Base-by-base conservation (phyloP, 2,113 vertebrate genomes). In the Rafetus swinhoei region DNA sequence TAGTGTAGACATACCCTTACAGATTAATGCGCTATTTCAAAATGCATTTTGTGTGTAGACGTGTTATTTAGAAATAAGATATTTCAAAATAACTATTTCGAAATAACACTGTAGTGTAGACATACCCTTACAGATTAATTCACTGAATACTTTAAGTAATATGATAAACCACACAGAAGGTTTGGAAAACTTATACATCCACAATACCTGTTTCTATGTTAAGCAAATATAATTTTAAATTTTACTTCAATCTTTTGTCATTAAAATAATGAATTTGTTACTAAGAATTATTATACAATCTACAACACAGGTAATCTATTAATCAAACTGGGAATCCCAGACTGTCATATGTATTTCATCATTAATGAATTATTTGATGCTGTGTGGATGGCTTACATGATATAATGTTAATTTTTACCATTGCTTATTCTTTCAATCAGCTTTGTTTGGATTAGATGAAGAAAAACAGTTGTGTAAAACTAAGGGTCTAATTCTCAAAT, bases 391-490 rank as follows among this genome's bases (percentile, higher is more conserved):
- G 32, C 16, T 69, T n/a, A n/a, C 19, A 29, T 7, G 1, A 52
- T 57, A 60, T 76, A 39, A 65, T 10, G 79, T 22, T 69, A 0
- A 0, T 53, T 82, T 69, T 82, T 56, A 55, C 7, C 3, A 84
- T 35, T 80, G 16, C 25, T 84, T 90, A 76, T 76, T 65, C 1
- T 87, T 92, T 77, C 84, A 15, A 52, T 57, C 54, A 72, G 14
- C 7, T 85, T 92, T 62, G 13, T 52, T 85, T 62, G 16, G 81
- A 60, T 25, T 74, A 32, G 15, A 79, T 27, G 14, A 27, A 50
- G 54, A 18, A 24, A 86, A 54, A 92, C 76, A 93, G 59, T n/a
- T 81, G 82, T 16, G 53, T 15, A 56, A 54, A 90, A 93, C 29
- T 76, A 45, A 76, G 87, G 57, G 7, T 60, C 10, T 52, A 84